Evolutionary conservation across 2,113 vertebrate genomes (phyloP), one percentile per base, ranked within the genome.

Genomic region (Corythornis madagascariensis): DNA sequence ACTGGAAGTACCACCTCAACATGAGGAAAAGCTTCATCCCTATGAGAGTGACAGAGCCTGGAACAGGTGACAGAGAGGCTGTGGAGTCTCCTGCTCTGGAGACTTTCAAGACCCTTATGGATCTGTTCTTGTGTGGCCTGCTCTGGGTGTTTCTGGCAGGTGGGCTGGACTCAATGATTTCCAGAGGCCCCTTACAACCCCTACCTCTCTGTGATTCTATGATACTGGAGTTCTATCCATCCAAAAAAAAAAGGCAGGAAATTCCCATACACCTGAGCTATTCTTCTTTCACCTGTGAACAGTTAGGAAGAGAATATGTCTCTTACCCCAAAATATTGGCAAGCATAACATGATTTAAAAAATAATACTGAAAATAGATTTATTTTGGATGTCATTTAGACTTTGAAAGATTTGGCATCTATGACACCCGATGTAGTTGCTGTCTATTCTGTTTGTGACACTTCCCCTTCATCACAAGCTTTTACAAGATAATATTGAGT

Each of bases 401-500:
- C 31, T 83, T 79, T 71, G 43, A 93, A 93, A 70, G 35, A 33
- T 63, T 85, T 92, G 61, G 57, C 56, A 72, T 76, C 42, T 61
- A 11, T 74, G 50, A 52, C 50, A 96, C 86, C 60, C 86, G 78
- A 89, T 69, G 63, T 63, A 31, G 40, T 80, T 88, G 20, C 43
- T 88, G 31, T 84, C 67, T 79, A 38, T 72, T 83, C 59, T 53
- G 21, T 76, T 73, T 81, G 40, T 73, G n/a, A 29, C 71, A 8
- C 35, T 84, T 53, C 22, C 25, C 33, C 43, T 64, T 69, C 70
- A 78, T 40, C 53, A 1, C 25, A 90, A 89, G 26, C 11, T 83
- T 95, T 79, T 88, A 88, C 59, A 92, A 82, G 55, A 91, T 67
- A 83, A 73, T 73, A 74, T 21, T 55, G n/a, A 67, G 56, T 53